Conservation (phyloP, 1,140 invertebrate species). For the Diorhabda sublineata region DNA sequence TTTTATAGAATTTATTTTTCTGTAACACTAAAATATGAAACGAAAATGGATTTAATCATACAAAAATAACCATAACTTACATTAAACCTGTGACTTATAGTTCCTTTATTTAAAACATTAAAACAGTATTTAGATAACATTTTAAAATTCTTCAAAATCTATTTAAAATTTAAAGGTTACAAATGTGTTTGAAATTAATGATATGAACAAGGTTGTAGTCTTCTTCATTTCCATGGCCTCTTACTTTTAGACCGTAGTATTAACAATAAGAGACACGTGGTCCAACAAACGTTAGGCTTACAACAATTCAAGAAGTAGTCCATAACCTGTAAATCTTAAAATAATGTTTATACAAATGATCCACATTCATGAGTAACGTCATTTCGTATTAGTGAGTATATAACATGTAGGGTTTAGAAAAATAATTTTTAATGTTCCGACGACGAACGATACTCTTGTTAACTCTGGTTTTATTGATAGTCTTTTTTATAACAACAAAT, state of each 20-base stretch:
- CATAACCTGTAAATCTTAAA: background rate
- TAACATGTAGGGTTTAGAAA: background rate
- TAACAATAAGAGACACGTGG: background rate
- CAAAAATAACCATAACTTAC: background rate
- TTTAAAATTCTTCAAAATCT: background rate
- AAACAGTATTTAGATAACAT: background rate
- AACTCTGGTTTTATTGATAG: slow-evolving; percentile 7
- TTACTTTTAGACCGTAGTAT: background rate
- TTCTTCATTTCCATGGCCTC: background rate
- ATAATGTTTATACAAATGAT: background rate
- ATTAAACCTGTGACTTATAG: background rate
- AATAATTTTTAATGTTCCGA: slow-evolving; percentile 19
- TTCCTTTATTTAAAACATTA: background rate
- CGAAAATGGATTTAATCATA: background rate
- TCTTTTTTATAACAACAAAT: slow-evolving; percentile 22
- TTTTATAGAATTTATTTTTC: background rate
- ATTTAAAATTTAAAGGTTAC: background rate
- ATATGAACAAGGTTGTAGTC: background rate
- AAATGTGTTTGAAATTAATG: background rate
- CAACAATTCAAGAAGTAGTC: background rate
- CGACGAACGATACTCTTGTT: slow-evolving; percentile 12
- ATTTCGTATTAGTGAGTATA: background rate
- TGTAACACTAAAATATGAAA: background rate
- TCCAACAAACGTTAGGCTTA: background rate
- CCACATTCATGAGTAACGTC: background rate